Percentiles rank a stretch among this genome's conserved stretches.
phyloP scores from a whole-genome alignment of 2,888 invertebrate genomes.

The Nebria brevicollis region DNA sequence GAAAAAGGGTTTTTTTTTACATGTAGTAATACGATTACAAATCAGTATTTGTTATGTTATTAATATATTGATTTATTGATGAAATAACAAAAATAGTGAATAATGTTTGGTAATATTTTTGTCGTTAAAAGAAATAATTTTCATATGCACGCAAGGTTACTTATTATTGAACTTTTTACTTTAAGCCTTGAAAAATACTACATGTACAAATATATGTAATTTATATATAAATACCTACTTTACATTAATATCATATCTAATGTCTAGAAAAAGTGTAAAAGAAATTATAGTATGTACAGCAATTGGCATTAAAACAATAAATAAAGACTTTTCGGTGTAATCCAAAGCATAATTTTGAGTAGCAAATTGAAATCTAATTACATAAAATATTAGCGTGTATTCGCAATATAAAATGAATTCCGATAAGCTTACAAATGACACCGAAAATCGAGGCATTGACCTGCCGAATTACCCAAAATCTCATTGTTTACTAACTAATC shows the following conservation, averaged over 20 bases:
- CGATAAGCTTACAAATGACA: not conserved
- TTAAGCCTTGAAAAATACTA: not conserved
- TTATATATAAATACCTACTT: not conserved
- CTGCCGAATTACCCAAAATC: not conserved
- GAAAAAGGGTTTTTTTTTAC: not conserved
- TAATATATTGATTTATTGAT: constrained; percentile 1
- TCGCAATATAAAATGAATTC: too few species aligned
- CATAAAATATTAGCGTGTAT: too few species aligned
- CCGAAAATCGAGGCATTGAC: not conserved
- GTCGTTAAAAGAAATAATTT: not conserved
- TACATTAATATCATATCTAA: not conserved
- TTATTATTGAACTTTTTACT: not conserved
- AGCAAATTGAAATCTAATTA: too few species aligned
- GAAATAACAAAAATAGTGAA: not conserved
- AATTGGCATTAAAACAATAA: too few species aligned
- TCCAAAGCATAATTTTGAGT: too few species aligned
- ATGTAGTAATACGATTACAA: not conserved
- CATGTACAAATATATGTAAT: not conserved
- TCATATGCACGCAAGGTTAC: not conserved
- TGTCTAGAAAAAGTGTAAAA: not conserved
- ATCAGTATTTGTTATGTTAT: not conserved
- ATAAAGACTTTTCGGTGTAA: too few species aligned
- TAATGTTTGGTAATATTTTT: not conserved
- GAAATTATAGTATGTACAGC: not conserved
- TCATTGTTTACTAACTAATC: not conserved